Evolutionary conservation across 2,888 invertebrate species (phyloP).

Genomic region (Hyposoter didymator): DNA sequence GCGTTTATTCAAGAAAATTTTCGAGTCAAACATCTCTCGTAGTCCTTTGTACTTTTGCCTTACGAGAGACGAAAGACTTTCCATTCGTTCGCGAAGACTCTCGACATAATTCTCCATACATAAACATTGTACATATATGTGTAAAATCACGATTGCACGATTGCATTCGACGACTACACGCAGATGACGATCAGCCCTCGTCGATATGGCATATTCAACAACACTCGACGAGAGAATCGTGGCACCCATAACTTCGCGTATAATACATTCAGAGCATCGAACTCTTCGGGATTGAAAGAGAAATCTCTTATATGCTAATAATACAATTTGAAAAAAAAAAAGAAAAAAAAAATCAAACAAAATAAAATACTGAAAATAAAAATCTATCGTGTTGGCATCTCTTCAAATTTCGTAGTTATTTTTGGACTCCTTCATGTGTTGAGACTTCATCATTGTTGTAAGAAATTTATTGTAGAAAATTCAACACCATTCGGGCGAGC

Average conservation of each 20-base stretch:
- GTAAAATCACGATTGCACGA: slow-evolving; percentile 21
- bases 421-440: neutral
- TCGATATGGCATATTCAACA: slow-evolving; percentile 45
- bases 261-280: slow-evolving; percentile 43
- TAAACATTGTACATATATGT: slow-evolving; percentile 1
- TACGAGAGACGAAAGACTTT: slow-evolving; percentile 13
- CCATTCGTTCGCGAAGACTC: slow-evolving; percentile 7
- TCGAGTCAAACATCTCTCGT: neutral
- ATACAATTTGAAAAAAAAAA: neutral
- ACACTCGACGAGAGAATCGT: slow-evolving; percentile 37
- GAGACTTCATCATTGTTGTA: neutral
- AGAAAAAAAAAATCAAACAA: neutral
- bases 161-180: slow-evolving; percentile 41
- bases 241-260: slow-evolving; percentile 25
- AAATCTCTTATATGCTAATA: slow-evolving; percentile 30
- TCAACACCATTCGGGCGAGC: neutral
- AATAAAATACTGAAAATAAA: neutral
- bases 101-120: slow-evolving; percentile 36
- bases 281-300: slow-evolving; percentile 23
- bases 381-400: neutral
- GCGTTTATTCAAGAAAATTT: neutral
- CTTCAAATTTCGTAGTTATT: neutral
- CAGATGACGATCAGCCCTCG: slow-evolving; percentile 52
- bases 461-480: neutral
- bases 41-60: neutral